These are phyloP conservation scores for Heliconius ismenius DNA, from an alignment of 2,888 invertebrate species.

Conservation along the genomic window DNA sequence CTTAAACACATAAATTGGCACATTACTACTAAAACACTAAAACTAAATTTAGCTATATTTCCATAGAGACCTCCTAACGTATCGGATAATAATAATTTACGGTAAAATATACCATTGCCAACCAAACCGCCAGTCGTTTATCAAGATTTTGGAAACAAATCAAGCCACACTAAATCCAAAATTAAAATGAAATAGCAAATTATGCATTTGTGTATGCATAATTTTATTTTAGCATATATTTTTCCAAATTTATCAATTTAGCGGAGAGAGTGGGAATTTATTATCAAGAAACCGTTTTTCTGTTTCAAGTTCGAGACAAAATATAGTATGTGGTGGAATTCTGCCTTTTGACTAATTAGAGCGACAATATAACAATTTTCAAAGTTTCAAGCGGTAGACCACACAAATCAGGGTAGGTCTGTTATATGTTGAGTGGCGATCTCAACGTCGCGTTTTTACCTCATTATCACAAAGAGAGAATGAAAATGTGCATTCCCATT, in stretches of 20 bases:
- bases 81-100: conserved; percentile 15
- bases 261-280: background rate
- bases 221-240: background rate
- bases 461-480: background rate
- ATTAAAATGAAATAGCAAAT: conserved; percentile 43
- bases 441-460: background rate
- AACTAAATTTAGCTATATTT: conserved; percentile 2
- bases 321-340: no score
- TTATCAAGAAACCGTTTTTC: background rate
- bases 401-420: no score
- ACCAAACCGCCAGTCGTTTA: conserved; percentile 36
- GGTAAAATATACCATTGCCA: conserved; percentile 49
- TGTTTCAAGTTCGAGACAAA: background rate
- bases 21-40: background rate
- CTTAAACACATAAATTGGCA: no score
- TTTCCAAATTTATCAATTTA: background rate
- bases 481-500: background rate
- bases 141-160: conserved; percentile 37
- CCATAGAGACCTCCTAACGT: background rate
- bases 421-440: background rate
- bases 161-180: conserved; percentile 36
- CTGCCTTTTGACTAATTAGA: no score
- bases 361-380: no score
- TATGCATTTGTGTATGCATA: background rate
- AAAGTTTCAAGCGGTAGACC: no score